Percentiles rank a stretch among this genome's conserved stretches.
phyloP scores from a whole-genome alignment of 2,113 vertebrate species.

The Caranx ignobilis region DNA sequence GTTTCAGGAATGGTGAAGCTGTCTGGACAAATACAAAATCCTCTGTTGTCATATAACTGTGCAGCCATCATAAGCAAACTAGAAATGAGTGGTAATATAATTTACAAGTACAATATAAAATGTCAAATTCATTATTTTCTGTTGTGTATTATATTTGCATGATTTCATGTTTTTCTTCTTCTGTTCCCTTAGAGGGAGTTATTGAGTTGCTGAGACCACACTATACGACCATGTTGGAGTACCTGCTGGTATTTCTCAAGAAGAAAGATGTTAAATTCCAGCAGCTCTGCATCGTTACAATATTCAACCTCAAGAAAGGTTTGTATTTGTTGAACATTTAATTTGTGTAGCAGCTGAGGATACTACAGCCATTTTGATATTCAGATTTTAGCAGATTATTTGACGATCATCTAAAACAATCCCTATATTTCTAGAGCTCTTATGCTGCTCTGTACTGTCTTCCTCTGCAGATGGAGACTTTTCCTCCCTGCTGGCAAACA shows the following conservation, averaged over 20 bases:
- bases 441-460: background rate
- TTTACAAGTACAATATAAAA: background rate
- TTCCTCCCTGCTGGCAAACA: slow-evolving; percentile 38
- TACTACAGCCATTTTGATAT: background rate
- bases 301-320: slow-evolving; percentile 66
- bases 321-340: slow-evolving; percentile 8
- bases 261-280: slow-evolving; percentile 65
- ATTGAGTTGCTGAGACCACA: slow-evolving; percentile 58
- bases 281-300: slow-evolving; percentile 61
- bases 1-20: slow-evolving; percentile 58
- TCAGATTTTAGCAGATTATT: background rate
- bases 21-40: slow-evolving; percentile 45
- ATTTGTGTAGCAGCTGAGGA: background rate
- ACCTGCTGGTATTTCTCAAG: slow-evolving; percentile 63
- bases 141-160: background rate
- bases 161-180: background rate
- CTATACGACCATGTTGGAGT: slow-evolving; percentile 32
- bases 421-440: background rate
- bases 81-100: slow-evolving; percentile 64
- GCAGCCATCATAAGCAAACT: slow-evolving; percentile 66
- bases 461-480: slow-evolving; percentile 63
- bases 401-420: background rate
- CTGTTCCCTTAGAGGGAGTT: slow-evolving; percentile 16
- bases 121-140: background rate
- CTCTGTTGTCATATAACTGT: slow-evolving; percentile 56